A percentile compares a stretch with the other conserved stretches of the same genome.
Evolutionary conservation across 2,888 invertebrate genomes (phyloP).

Genomic region (Lycocerus yunnanus): DNA sequence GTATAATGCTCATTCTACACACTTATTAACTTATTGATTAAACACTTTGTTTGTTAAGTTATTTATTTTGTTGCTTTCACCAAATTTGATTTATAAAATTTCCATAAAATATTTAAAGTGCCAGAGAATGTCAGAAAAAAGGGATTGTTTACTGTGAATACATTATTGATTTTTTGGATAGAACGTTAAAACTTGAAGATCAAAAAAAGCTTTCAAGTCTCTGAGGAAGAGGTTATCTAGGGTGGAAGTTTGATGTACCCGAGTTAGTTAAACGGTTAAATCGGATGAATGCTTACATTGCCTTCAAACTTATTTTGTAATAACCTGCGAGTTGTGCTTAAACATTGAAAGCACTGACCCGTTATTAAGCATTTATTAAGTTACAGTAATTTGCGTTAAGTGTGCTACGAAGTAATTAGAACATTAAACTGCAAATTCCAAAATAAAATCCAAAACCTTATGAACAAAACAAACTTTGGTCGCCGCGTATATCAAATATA

Average conservation of each 20-base stretch:
- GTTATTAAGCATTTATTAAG: constrained; percentile 14
- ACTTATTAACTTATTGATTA: constrained; percentile 2
- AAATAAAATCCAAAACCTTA: background rate
- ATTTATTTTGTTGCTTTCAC: background rate
- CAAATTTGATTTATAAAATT: background rate
- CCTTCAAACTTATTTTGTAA: constrained; percentile 11
- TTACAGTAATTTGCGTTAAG: background rate
- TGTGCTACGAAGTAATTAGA: background rate
- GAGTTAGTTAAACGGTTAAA: constrained; percentile 10
- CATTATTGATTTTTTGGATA: constrained; percentile 16
- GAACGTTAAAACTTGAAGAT: constrained; percentile 12
- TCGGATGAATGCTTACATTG: constrained; percentile 23
- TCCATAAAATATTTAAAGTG: background rate
- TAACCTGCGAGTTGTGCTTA: constrained; percentile 16
- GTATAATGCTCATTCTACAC: background rate
- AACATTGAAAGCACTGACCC: constrained; percentile 13
- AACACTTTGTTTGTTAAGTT: background rate
- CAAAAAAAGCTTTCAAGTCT: constrained; percentile 15
- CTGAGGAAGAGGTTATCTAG: constrained; percentile 8
- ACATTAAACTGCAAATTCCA: background rate
- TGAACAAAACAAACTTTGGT: constrained; percentile 31
- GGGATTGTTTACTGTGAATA: constrained; percentile 6
- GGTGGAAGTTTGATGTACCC: constrained; percentile 5
- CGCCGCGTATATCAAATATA: constrained; percentile 31
- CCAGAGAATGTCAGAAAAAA: background rate